Conservation (phyloP, 2,888 invertebrate species). For the Polymixis flavicincta region DNA sequence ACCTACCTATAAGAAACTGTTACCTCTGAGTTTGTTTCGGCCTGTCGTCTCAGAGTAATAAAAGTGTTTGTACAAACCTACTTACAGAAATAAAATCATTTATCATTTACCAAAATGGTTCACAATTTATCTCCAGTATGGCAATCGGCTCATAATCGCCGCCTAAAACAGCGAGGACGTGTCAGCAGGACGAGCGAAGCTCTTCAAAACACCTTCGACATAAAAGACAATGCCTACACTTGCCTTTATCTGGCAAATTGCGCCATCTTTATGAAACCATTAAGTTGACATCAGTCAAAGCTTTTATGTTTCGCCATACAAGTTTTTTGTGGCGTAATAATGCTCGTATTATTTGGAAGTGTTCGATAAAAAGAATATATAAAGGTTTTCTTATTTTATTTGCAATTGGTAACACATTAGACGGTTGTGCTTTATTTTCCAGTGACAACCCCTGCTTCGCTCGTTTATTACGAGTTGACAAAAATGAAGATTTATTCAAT, state of each 20-base stretch:
- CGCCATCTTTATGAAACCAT: conserved; percentile 73
- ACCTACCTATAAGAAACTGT: neutral
- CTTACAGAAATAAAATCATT: no score
- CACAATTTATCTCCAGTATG: conserved; percentile 7
- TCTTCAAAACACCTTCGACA: conserved; percentile 42
- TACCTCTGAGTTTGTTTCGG: no score
- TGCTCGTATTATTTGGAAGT: conserved; percentile 50
- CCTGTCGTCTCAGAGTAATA: no score
- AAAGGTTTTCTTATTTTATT: conserved; percentile 36
- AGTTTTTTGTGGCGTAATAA: conserved; percentile 60
- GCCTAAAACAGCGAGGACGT: conserved; percentile 31
- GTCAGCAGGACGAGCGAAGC: conserved; percentile 36
- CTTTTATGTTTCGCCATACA: conserved; percentile 70
- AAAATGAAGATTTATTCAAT: neutral
- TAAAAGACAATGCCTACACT: conserved; percentile 70
- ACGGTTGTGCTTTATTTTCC: neutral
- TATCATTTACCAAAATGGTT: conserved; percentile 2
- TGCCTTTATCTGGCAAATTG: conserved; percentile 75
- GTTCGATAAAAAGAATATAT: conserved; percentile 53
- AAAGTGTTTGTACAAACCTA: no score
- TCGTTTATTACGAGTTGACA: neutral
- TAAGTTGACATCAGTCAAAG: conserved; percentile 75
- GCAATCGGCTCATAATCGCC: conserved; percentile 24
- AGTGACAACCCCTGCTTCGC: no score
- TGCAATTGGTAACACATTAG: conserved; percentile 35